Percentiles rank a stretch among this genome's conserved stretches.
phyloP scores from a whole-genome alignment of 2,888 invertebrate species.

The Tenthredo distinguenda region DNA sequence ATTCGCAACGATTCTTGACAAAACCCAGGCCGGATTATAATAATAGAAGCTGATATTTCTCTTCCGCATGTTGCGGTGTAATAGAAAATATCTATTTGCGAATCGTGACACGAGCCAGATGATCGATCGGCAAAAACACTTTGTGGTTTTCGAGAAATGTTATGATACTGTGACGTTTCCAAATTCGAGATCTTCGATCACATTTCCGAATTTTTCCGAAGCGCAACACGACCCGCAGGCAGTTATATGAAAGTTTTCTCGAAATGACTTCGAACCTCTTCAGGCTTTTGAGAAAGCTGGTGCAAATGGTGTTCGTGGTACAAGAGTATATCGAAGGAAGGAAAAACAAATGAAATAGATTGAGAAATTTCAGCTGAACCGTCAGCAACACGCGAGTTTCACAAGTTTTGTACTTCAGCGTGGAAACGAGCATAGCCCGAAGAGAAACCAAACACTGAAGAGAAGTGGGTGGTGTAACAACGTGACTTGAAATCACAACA shows the following conservation, averaged over 20 bases:
- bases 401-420: neutral
- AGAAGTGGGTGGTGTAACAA: neutral
- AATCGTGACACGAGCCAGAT: neutral
- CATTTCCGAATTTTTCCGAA: neutral
- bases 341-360: conserved; percentile 3
- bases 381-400: conserved; percentile 7
- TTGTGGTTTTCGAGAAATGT: neutral
- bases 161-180: neutral
- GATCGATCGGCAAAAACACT: neutral
- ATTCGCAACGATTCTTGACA: neutral
- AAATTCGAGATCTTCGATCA: neutral
- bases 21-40: neutral
- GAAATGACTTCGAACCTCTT: neutral
- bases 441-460: conserved; percentile 17
- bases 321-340: neutral
- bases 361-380: neutral
- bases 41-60: neutral
- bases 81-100: conserved; percentile 3
- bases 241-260: neutral
- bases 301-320: neutral
- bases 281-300: neutral
- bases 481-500: conserved; percentile 41
- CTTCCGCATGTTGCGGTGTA: neutral
- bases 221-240: neutral
- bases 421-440: neutral